phyloP scores from a whole-genome alignment of 2,113 vertebrate species.

The Trichechus manatus region DNA sequence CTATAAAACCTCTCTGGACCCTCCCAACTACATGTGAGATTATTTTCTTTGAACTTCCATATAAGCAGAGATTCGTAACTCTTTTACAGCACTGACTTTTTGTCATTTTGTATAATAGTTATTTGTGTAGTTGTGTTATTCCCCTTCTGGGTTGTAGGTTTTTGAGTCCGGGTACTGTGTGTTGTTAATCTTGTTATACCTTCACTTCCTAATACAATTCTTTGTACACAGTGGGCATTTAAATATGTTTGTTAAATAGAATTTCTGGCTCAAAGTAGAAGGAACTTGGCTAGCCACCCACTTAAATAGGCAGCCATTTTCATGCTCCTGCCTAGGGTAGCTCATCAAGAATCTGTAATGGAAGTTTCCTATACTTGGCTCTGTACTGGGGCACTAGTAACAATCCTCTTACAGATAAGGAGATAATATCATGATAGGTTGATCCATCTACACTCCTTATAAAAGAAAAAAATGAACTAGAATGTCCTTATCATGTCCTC shows the following conservation, averaged over 20 bases:
- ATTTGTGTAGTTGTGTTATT: background rate
- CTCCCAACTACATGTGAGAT: background rate
- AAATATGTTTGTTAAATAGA: slow-evolving; percentile 13
- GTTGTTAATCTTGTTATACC: background rate
- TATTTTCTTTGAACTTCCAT: background rate
- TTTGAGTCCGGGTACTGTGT: background rate
- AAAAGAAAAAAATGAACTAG: slow-evolving; percentile 6
- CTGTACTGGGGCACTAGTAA: background rate
- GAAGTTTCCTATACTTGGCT: background rate
- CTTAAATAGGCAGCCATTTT: background rate
- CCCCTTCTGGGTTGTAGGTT: background rate
- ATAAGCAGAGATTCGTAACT: slow-evolving; percentile 34
- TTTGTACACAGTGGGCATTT: background rate
- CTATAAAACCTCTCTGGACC: background rate
- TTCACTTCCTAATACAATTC: background rate
- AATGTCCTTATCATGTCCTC: background rate
- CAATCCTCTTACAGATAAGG: background rate
- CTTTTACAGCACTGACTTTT: background rate
- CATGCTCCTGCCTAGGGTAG: background rate
- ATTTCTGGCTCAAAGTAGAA: slow-evolving; percentile 6
- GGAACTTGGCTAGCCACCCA: background rate
- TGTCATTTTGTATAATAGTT: slow-evolving; percentile 30
- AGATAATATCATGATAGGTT: background rate
- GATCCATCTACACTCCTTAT: background rate
- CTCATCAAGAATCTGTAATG: slow-evolving; percentile 3